phyloP scores from a whole-genome alignment of 1,140 invertebrate species.

The Psix sp. region DNA sequence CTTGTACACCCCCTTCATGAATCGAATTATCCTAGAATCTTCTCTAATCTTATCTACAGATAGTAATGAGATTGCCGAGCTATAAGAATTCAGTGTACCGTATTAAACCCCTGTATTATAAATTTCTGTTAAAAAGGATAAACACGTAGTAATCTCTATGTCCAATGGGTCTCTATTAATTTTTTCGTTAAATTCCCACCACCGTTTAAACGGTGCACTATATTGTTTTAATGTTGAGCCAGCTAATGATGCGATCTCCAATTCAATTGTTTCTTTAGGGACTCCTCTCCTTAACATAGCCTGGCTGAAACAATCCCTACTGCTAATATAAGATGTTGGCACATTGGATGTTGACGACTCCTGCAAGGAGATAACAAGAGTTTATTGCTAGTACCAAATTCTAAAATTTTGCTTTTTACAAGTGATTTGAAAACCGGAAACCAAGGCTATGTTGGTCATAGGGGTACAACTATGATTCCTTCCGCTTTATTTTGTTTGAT shows the following conservation, averaged over 20 bases:
- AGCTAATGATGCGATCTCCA: slow-evolving; percentile 22
- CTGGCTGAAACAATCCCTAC: slow-evolving; percentile 17
- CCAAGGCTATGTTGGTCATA: slow-evolving; percentile 25
- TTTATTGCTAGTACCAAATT: slow-evolving; percentile 13
- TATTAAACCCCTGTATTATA: slow-evolving; percentile 4
- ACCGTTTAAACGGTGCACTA: slow-evolving; percentile 15
- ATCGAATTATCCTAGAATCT: slow-evolving; percentile 12
- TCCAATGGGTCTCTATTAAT: slow-evolving; percentile 9
- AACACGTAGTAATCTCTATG: slow-evolving; percentile 5
- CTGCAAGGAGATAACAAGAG: slow-evolving; percentile 20
- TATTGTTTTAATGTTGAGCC: slow-evolving; percentile 37
- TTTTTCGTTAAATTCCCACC: slow-evolving; percentile 21
- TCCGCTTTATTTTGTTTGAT: slow-evolving; percentile 22
- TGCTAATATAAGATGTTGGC: slow-evolving; percentile 8
- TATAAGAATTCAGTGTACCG: slow-evolving; percentile 17
- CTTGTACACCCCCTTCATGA: slow-evolving; percentile 38
- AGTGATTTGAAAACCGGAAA: slow-evolving; percentile 14
- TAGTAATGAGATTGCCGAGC: slow-evolving; percentile 27
- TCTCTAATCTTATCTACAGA: slow-evolving; percentile 4
- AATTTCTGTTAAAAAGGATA: slow-evolving; percentile 21
- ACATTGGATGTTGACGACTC: slow-evolving; percentile 5
- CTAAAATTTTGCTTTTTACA: slow-evolving; percentile 5
- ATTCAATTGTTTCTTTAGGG: slow-evolving; percentile 18
- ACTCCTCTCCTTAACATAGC: slow-evolving; percentile 14
- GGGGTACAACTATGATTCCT: slow-evolving; percentile 25